A percentile compares a stretch with the other conserved stretches of the same genome.
phyloP scores from a whole-genome alignment of 1,140 invertebrate species.

The Diprion similis region DNA sequence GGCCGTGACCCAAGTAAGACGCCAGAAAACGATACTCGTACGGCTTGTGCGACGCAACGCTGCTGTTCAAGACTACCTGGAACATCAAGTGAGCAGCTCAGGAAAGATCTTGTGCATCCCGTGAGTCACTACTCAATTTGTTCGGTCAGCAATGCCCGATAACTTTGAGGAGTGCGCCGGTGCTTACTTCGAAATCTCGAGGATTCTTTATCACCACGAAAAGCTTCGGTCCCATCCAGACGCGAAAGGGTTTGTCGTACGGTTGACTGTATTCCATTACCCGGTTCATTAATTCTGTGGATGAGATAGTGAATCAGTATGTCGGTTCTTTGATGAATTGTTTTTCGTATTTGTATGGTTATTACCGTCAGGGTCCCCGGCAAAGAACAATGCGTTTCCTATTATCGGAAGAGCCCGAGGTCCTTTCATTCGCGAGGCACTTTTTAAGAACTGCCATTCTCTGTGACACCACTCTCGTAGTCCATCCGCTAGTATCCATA shows the following conservation, averaged over 20 bases:
- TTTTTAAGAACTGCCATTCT: background rate
- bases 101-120: background rate
- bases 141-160: too few relatives aligned
- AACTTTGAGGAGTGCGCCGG: constrained; percentile 4
- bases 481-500: background rate
- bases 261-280: too few relatives aligned
- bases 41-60: constrained; percentile 50
- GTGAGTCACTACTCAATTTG: background rate
- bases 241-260: constrained; percentile 48
- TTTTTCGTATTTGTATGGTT: too few relatives aligned
- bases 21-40: constrained; percentile 54
- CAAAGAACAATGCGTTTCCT: background rate
- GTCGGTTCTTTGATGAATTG: too few relatives aligned
- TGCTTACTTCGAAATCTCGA: constrained; percentile 55
- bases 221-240: constrained; percentile 59
- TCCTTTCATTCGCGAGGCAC: background rate
- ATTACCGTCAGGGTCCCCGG: background rate
- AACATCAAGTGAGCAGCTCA: constrained; percentile 24
- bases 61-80: constrained; percentile 45
- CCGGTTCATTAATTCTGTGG: too few relatives aligned
- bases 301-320: too few relatives aligned
- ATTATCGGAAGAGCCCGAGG: background rate
- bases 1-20: constrained; percentile 49
- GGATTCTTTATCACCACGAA: constrained; percentile 54
- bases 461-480: constrained; percentile 7